Base-by-base conservation (phyloP, 2,888 invertebrate genomes). In the Invenusta paracnida region DNA sequence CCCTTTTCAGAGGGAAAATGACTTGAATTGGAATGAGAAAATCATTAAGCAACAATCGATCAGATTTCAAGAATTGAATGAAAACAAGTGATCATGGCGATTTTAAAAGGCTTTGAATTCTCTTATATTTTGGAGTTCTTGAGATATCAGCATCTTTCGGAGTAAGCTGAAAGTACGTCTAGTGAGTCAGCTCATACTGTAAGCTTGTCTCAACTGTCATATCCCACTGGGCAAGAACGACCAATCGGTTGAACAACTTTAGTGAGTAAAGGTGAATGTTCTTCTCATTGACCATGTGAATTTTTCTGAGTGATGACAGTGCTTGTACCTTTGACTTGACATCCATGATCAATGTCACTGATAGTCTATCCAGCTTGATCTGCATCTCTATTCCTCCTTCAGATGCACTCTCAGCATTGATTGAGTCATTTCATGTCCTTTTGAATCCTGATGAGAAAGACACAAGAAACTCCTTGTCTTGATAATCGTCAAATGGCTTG, bases 241-340 rank as follows among this genome's bases (percentile, higher is more conserved):
- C 82, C 13, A 84, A n/a, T 84, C 84, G 82, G 84, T 84, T 84
- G 82, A 84, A 84, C 2, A 84, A 82, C 31, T 84, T 84, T 17
- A 84, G 84, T 82, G 85, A 85, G 85, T 85, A 13, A 25, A 85
- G 81, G n/a, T 23, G 23, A 83, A 85, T 85, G 5, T 85, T 85
- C 29, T 85, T 85, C 29, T 85, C 85, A 28, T 85, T 85, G 25
- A 85, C 85, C 85, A 67, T 81, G 2, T 82, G 84, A 82, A 23
- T 79, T n/a, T 84, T 85, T 85, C 84, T 85, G 85, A 85, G 82
- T 28, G 85, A 73, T 29, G 28, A 83, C 85, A 73, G 48, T 1
- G 82, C 25, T 30, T 85, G 83, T 67, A 85, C n/a, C 85, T 28
- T 85, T 30, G 73, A 73, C 73, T 73, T 73, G 73, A 73, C 73